Evolutionary conservation across 92 coral and sea anemone species (phyloP).

Genomic region (Porites evermanni): DNA sequence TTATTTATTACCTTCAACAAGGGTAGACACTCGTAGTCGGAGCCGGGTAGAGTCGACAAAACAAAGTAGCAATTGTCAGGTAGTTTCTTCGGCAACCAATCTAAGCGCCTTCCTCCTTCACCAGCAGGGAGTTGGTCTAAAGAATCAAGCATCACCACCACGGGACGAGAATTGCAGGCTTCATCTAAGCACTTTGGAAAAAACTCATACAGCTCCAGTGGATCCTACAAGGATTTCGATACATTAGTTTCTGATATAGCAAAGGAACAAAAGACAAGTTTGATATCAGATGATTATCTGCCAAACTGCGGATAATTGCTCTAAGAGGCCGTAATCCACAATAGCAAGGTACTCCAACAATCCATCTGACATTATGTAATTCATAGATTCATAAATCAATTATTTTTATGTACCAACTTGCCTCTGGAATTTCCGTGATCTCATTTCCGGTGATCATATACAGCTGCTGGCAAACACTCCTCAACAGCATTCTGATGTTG

Average conservation of each 20-base stretch:
- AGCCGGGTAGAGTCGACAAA: constrained; percentile 88
- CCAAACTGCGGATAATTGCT: too few relatives aligned
- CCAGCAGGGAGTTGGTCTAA: constrained; percentile 91
- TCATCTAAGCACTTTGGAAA: constrained; percentile 88
- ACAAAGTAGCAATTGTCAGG: constrained; percentile 81
- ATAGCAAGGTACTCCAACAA: too few relatives aligned
- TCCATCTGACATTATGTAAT: too few relatives aligned
- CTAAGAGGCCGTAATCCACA: too few relatives aligned
- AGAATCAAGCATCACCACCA: constrained; percentile 92
- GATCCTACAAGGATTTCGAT: constrained; percentile 63
- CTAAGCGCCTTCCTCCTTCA: constrained; percentile 90
- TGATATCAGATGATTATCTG: neutral
- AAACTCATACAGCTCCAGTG: constrained; percentile 74
- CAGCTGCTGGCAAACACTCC: constrained; percentile 92
- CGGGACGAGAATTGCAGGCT: constrained; percentile 67
- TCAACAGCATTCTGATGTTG: constrained; percentile 74
- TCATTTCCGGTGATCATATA: constrained; percentile 71
- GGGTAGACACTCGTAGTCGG: constrained; percentile 83
- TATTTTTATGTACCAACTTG: constrained; percentile 10
- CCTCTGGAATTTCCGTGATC: constrained; percentile 77
- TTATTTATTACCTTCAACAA: constrained; percentile 74
- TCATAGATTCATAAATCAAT: too few relatives aligned
- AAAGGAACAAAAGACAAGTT: neutral
- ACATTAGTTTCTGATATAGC: neutral
- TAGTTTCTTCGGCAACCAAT: constrained; percentile 86